phyloP scores from a whole-genome alignment of 2,888 invertebrate species.

The Plagodis dolabraria region DNA sequence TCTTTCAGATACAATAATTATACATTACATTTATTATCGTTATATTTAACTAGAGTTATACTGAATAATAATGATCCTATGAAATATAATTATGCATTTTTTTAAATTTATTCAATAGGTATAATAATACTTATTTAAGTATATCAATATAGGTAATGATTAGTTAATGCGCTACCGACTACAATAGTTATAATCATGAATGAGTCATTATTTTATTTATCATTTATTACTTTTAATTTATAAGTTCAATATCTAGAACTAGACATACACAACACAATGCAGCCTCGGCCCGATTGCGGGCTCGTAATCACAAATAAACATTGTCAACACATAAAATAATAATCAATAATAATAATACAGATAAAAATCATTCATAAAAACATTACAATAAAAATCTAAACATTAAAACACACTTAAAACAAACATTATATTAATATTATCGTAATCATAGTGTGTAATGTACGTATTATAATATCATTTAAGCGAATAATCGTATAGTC shows the following conservation, averaged over 20 bases:
- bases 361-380: slow-evolving; percentile 85
- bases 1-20: slow-evolving; percentile 69
- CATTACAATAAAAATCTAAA: slow-evolving; percentile 86
- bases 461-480: slow-evolving; percentile 82
- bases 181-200: slow-evolving; percentile 81
- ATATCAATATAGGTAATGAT: slow-evolving; percentile 85
- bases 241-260: slow-evolving; percentile 74
- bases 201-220: slow-evolving; percentile 79
- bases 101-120: slow-evolving; percentile 85
- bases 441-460: slow-evolving; percentile 83
- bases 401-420: slow-evolving; percentile 85
- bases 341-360: slow-evolving; percentile 85
- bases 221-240: slow-evolving; percentile 77
- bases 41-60: slow-evolving; percentile 86
- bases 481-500: slow-evolving; percentile 84
- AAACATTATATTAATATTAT: slow-evolving; percentile 85
- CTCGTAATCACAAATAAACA: slow-evolving; percentile 82
- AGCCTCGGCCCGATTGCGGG: slow-evolving; percentile 72
- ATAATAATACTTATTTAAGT: slow-evolving; percentile 84
- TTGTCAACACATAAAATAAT: slow-evolving; percentile 85
- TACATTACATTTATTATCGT: slow-evolving; percentile 77
- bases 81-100: slow-evolving; percentile 86
- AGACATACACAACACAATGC: slow-evolving; percentile 71
- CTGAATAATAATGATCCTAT: slow-evolving; percentile 86
- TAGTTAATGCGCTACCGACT: slow-evolving; percentile 84